Evolutionary conservation across 2,888 invertebrate species (phyloP), one percentile per base, ranked within the genome.

Genomic region (Yponomeuta sedellus): DNA sequence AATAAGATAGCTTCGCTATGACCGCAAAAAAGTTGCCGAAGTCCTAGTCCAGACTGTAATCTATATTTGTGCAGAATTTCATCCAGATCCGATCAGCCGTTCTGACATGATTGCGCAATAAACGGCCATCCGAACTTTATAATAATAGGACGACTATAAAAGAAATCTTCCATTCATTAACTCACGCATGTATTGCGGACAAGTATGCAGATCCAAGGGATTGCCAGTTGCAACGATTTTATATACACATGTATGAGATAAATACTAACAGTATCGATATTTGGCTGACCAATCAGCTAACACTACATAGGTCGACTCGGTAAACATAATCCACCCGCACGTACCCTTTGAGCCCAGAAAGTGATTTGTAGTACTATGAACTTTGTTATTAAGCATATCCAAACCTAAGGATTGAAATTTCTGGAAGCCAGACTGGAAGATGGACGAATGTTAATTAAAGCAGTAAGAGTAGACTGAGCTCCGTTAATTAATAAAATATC

Each of bases 381-480:
- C 44, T 52, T 52, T 16, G 16, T 52, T 52, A 52, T 52, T 52
- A 52, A 16, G 4, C 44, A 52, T 52, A 52, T 52, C 44, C 1
- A 8, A 25, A 25, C 25, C 25, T 25, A 16, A 5, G 16, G 44
- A 52, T 22, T n/a, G 20, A 40, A 64, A 20, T 44, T 52, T 52
- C 40, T 19, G 44, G 16, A 40, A 64, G 63, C 10, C 44, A 20
- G 39, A 44, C 25, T 44, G 44, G n/a, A 28, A 73, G 75, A 75
- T 74, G 71, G 71, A 74, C 75, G 72, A 77, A 77, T 76, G 80
- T 78, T 80, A 80, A 81, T 81, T 80, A 80, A 79, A 73, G 57
- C 70, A 73, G 71, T 66, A 44, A 65, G 69, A 20, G 69, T 66
- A 73, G 72, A 71, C 68, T 67, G 70, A 69, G 67, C 68, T 67